Conservation (phyloP, 2,113 vertebrate genomes). For the Agapornis roseicollis region DNA sequence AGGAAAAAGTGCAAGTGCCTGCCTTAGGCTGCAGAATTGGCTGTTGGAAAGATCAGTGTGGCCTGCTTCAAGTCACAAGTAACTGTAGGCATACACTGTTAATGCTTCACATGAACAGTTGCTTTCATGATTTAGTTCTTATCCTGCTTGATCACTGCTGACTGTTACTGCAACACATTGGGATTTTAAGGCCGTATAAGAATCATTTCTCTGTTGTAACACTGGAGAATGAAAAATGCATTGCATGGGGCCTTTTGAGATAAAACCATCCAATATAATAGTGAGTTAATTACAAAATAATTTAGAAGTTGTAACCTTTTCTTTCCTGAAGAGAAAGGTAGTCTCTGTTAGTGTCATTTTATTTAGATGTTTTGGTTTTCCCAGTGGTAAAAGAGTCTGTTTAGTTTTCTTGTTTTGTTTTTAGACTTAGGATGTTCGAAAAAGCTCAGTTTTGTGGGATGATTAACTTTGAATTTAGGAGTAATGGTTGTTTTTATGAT, state of each 20-base stretch:
- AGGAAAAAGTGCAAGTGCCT: background rate
- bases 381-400: background rate
- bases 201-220: background rate
- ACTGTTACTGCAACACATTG: background rate
- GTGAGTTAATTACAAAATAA: background rate
- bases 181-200: background rate
- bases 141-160: background rate
- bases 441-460: background rate
- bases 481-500: background rate
- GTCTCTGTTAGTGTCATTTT: background rate
- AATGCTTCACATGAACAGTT: background rate
- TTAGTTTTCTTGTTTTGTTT: background rate
- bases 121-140: background rate
- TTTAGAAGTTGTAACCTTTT: background rate
- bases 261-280: background rate
- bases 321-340: background rate
- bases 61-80: background rate
- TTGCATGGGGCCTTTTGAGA: background rate
- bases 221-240: background rate
- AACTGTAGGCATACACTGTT: background rate
- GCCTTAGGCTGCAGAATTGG: background rate
- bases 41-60: background rate
- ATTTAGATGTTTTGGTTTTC: background rate
- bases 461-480: background rate
- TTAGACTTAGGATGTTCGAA: background rate